Percentiles rank a stretch among this genome's conserved stretches.
phyloP scores from a whole-genome alignment of 2,888 invertebrate species.

The Rosalia funebris region DNA sequence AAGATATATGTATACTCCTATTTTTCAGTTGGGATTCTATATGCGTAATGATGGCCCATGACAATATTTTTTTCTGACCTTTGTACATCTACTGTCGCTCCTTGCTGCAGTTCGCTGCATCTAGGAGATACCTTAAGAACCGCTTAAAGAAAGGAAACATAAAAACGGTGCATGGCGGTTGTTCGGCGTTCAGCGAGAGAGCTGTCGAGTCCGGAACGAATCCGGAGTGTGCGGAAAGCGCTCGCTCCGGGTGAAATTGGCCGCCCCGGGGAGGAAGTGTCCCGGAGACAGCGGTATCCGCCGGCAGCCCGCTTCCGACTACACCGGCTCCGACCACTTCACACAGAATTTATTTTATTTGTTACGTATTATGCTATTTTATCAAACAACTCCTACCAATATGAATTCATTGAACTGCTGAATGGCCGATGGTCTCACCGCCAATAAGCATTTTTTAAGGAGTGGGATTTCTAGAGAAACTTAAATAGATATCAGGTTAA shows the following conservation, averaged over 20 bases:
- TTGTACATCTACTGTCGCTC: too few relatives aligned
- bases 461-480: too few relatives aligned
- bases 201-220: conserved; percentile 48
- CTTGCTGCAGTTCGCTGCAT: neutral
- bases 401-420: conserved; percentile 4
- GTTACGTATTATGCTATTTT: conserved; percentile 39
- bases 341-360: conserved; percentile 58
- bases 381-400: conserved; percentile 27
- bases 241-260: conserved; percentile 65
- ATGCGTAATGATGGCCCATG: too few relatives aligned
- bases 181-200: conserved; percentile 5
- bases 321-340: conserved; percentile 59
- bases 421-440: neutral
- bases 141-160: conserved; percentile 5
- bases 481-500: too few relatives aligned
- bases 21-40: too few relatives aligned
- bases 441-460: conserved; percentile 7
- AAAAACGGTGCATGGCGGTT: conserved; percentile 7
- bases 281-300: conserved; percentile 68
- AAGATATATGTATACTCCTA: too few relatives aligned
- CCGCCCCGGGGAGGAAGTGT: conserved; percentile 66
- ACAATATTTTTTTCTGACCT: too few relatives aligned
- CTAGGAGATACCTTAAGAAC: conserved; percentile 1
- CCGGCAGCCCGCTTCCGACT: conserved; percentile 62
- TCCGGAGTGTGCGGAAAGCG: conserved; percentile 61